Conservation (phyloP, 1,140 invertebrate species). For the Drosophila kikkawai region DNA sequence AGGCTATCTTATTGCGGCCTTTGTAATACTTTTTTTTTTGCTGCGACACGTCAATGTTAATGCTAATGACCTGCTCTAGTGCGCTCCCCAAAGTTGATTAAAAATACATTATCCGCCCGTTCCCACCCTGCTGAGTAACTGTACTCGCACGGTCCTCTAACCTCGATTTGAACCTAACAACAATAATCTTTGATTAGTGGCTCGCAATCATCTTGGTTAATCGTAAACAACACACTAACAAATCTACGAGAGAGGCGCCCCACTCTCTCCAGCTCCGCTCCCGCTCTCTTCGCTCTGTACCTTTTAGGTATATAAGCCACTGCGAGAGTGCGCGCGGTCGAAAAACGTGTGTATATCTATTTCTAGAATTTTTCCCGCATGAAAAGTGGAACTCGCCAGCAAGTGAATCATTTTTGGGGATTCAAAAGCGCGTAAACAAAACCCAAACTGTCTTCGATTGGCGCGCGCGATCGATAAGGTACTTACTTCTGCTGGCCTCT, state of each 20-base stretch:
- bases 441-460: slow-evolving; percentile 34
- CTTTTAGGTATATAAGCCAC: slow-evolving; percentile 35
- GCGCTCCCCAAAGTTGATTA: slow-evolving; percentile 33
- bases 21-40: slow-evolving; percentile 13
- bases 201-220: slow-evolving; percentile 75
- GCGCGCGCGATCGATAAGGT: slow-evolving; percentile 36
- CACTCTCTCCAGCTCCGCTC: slow-evolving; percentile 33
- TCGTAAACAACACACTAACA: slow-evolving; percentile 72
- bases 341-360: slow-evolving; percentile 83
- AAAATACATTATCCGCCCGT: slow-evolving; percentile 42
- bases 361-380: slow-evolving; percentile 69
- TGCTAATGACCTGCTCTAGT: slow-evolving; percentile 50
- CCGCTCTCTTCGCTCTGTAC: slow-evolving; percentile 10
- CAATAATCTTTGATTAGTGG: slow-evolving; percentile 79
- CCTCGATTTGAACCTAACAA: slow-evolving; percentile 80
- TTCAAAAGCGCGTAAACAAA: slow-evolving; percentile 64
- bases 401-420: slow-evolving; percentile 60
- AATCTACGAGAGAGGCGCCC: slow-evolving; percentile 3
- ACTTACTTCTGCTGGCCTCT: slow-evolving; percentile 84
- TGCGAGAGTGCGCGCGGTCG: slow-evolving; percentile 35
- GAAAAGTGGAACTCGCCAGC: slow-evolving; percentile 29
- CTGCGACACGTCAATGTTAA: slow-evolving; percentile 46
- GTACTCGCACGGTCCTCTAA: slow-evolving; percentile 65
- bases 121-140: slow-evolving; percentile 44
- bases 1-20: slow-evolving; percentile 1